phyloP scores from a whole-genome alignment of 2,888 invertebrate genomes.

The Tenthredo scrophulariae region DNA sequence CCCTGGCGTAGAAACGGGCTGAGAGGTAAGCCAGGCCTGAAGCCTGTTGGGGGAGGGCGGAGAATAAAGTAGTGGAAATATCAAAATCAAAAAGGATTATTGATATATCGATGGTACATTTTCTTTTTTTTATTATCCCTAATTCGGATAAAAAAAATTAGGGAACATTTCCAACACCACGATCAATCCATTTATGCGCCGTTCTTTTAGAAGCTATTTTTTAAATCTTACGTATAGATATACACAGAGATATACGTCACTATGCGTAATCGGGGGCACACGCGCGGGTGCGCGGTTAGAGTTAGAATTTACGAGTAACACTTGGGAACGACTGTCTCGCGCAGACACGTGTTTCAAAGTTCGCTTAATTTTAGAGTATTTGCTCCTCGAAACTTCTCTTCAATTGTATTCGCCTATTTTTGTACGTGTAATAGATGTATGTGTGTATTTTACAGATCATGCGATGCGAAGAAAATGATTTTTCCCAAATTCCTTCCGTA shows the following conservation, averaged over 20 bases:
- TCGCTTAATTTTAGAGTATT: conserved; percentile 43
- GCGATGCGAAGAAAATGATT: neutral
- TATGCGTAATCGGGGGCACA: conserved; percentile 31
- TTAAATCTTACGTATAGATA: neutral
- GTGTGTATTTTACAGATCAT: neutral
- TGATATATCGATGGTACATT: neutral
- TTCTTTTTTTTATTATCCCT: neutral
- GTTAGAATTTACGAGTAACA: conserved; percentile 49
- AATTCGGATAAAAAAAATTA: too few species aligned
- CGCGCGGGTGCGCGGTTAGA: conserved; percentile 23
- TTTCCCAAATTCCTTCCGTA: neutral
- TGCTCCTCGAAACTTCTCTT: neutral
- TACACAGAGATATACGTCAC: neutral
- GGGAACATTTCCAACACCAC: too few species aligned
- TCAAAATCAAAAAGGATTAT: conserved; percentile 1
- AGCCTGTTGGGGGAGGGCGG: neutral
- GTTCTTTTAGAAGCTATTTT: neutral
- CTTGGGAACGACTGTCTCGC: conserved; percentile 11
- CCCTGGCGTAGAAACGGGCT: conserved; percentile 23
- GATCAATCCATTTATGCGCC: neutral
- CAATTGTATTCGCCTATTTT: neutral
- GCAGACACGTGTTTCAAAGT: conserved; percentile 1
- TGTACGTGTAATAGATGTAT: neutral
- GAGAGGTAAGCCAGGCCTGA: conserved; percentile 20
- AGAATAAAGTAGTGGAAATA: conserved; percentile 1